Base-by-base conservation (phyloP, 2,113 vertebrate species). In the Platycercus adscitus region DNA sequence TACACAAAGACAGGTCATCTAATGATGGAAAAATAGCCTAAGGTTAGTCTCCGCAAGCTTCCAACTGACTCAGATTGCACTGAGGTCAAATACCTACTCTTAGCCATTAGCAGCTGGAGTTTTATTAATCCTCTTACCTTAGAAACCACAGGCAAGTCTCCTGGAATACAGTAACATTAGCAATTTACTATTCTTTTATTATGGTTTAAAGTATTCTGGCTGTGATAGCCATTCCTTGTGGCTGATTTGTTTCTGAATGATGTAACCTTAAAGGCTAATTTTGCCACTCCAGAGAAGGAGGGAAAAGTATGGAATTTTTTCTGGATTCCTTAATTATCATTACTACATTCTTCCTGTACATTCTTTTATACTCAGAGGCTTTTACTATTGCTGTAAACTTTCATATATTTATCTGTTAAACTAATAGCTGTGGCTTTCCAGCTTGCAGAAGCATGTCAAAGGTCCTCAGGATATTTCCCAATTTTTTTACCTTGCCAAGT, bases 51-150 rank as follows among this genome's bases (percentile, higher is more conserved):
- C 71, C 83, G 88, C 85, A 92, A 94, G 84, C 50, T 86, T 88
- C 91, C 86, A 76, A 93, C 86, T 92, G 92, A 88, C 64, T 85
- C 66, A 88, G 47, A 91, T 66, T 79, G 23, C 76, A 86, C 63
- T 56, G 47, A 91, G 91, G 95, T 95, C 35, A 93, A 90, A 96
- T 82, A 95, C 46, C 61, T 85, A 71, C 60, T 88, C 77, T 71
- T 60, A 94, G 92, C 73, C 86, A 96, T 66, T 43, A 96, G 89
- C 77, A 77, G 41, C 3, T 82, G 78, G 61, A 91, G 80, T 69
- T 93, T 91, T 94, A 97, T 97, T 97, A 71, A 97, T 97, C 92
- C 88, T 92, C 71, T 89, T 89, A 95, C 95, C 58, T 84, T 69
- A 69, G 80, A 93, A 96, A 82, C 81, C 65, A 76, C 33, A 43